Conservation (phyloP, 2,113 vertebrate genomes). For the Cichladusa arquata region DNA sequence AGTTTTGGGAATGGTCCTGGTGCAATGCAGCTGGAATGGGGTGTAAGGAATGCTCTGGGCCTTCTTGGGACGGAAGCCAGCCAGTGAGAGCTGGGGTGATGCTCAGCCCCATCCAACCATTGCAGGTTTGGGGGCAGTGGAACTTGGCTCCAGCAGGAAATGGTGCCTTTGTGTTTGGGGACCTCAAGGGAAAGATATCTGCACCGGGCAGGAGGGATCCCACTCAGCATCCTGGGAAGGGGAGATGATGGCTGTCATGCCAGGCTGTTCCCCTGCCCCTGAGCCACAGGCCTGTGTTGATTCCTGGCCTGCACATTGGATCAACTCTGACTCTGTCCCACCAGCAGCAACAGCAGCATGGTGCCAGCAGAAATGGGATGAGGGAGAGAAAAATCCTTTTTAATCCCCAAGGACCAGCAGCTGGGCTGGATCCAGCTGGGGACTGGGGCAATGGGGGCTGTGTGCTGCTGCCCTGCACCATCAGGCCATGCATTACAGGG, state of each 20-base stretch:
- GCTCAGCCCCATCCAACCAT: neutral
- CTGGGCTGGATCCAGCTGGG: neutral
- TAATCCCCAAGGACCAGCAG: neutral
- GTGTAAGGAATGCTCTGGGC: neutral
- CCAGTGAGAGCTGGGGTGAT: neutral
- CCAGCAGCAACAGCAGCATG: neutral
- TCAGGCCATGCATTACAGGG: accelerated
- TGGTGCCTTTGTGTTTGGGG: neutral
- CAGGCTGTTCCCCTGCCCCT: neutral
- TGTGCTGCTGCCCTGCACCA: neutral
- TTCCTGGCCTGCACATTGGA: neutral
- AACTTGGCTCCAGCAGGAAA: neutral
- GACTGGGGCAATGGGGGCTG: neutral
- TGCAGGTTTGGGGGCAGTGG: accelerated
- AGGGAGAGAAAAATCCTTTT: neutral
- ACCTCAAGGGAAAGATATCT: neutral
- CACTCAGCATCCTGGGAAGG: neutral
- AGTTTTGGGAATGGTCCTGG: neutral
- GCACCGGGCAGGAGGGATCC: neutral
- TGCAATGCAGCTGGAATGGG: neutral
- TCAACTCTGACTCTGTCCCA: accelerated
- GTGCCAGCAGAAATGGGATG: neutral
- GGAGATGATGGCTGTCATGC: neutral
- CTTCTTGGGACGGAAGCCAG: neutral
- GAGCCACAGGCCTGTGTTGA: neutral